These are phyloP conservation scores for Telmatochromis sp. DNA, from an alignment of 2,113 vertebrate species.

Conservation along the genomic window DNA sequence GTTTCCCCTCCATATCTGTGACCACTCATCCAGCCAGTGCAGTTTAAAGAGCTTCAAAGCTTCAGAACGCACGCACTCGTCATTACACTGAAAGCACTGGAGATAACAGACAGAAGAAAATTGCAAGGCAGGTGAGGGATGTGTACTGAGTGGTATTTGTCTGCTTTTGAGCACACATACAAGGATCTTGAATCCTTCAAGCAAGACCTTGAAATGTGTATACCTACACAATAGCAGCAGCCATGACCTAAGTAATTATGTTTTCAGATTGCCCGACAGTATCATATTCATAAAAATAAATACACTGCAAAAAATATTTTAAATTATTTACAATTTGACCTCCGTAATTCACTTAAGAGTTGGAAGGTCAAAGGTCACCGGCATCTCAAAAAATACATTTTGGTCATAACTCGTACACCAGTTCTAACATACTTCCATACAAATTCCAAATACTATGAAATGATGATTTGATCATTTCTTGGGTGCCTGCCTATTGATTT, in stretches of 20 bases:
- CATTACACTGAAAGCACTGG: not conserved
- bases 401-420: not conserved
- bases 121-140: not conserved
- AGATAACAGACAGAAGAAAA: conserved; percentile 19
- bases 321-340: not conserved
- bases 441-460: not conserved
- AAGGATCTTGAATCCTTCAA: not conserved
- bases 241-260: not conserved
- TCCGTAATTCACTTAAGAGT: not conserved
- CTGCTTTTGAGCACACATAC: not conserved
- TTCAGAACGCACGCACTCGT: not conserved
- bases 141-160: not conserved
- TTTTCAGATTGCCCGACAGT: not conserved
- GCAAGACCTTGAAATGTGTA: not conserved
- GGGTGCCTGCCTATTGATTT: not conserved
- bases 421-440: not conserved
- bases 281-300: not conserved
- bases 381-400: not conserved
- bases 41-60: conserved; percentile 41
- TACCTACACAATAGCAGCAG: not conserved
- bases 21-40: conserved; percentile 46
- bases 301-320: not conserved
- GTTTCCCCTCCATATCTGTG: conserved; percentile 26
- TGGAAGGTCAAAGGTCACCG: not conserved
- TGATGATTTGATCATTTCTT: not conserved